Base-by-base conservation (phyloP, 35 echinoderm and acorn worm species). In the Anneissia japonica region DNA sequence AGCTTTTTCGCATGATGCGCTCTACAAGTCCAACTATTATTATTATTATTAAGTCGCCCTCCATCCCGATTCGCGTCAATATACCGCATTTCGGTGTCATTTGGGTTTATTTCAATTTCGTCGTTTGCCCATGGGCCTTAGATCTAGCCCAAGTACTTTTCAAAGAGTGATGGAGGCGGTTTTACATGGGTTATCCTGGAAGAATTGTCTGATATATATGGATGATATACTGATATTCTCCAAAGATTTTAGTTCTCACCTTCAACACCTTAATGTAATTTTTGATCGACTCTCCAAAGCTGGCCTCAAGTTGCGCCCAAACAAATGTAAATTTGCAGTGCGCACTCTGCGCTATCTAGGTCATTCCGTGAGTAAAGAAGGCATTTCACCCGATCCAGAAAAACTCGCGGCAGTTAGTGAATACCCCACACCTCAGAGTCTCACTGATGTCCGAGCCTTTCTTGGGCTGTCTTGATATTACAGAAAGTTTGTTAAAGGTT, bases 271-370 rank as follows among this genome's bases (percentile, higher is more conserved):
- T 14, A 9, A 82, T 38, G 72, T 46, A 9, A 56, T 92, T 19
- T 34, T 92, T 13, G 4, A 45, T 30, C 77, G 84, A 26, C 77
- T 93, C 28, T 34, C 34, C 0, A 34, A 77, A n/a, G 77, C 79
- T 72, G 88, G 83, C 2, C 51, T 90, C 4, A 93, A 79, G 32
- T 10, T 83, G 0, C 89, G 89, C 72, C 82, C 87, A 26, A 32
- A 82, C 17, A 93, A 89, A 43, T 93, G 92, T 17, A 33, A 93
- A 33, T 83, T 93, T 6, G 81, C 89, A n/a, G 5, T n/a, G 17
- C 73, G 32, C 17, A 5, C 79, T 46, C 78, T 90, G 0, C 31
- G 35, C 0, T 87, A 89, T 46, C 31, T 93, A 0, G 87, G 88
- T 19, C 80, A 93, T 85, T 41, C 87, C 2, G 83, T 93, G 16